Percentiles rank a stretch among this genome's conserved stretches.
Evolutionary conservation across 1,140 invertebrate genomes (phyloP).

Genomic region (Homalodisca vitripennis): DNA sequence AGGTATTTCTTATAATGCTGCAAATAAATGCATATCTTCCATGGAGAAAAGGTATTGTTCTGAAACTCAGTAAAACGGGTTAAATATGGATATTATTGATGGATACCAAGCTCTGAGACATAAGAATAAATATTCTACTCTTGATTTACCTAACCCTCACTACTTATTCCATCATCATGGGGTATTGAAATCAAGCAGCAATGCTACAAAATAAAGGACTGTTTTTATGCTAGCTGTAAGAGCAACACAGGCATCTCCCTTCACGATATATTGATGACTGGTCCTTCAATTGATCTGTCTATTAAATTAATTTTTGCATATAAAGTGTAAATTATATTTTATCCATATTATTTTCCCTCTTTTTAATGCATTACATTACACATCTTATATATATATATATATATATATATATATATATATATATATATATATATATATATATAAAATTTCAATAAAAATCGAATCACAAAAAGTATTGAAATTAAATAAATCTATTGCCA

Average conservation of each 20-base stretch:
- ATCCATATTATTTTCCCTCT: no score
- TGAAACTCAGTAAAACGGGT: not conserved
- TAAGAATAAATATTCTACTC: not conserved
- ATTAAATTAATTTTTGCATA: no score
- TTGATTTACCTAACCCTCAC: not conserved
- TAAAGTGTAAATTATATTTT: no score
- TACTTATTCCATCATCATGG: constrained; percentile 37
- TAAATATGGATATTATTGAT: not conserved
- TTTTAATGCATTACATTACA: no score
- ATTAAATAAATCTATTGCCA: no score
- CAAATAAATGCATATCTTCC: not conserved
- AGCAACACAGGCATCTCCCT: constrained; percentile 27
- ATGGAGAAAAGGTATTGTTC: constrained; percentile 3
- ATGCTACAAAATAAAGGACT: constrained; percentile 32
- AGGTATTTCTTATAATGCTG: not conserved
- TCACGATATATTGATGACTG: constrained; percentile 34
- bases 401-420: no score
- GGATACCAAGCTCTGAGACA: not conserved
- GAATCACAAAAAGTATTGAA: no score
- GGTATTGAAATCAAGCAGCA: constrained; percentile 25
- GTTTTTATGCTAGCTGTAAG: constrained; percentile 33
- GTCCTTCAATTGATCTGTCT: constrained; percentile 39
- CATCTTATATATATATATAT: no score
- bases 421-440: no score
- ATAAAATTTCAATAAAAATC: no score